These are phyloP conservation scores for Parambassis ranga DNA, from an alignment of 2,797 vertebrate genomes.

Conservation along the genomic window DNA sequence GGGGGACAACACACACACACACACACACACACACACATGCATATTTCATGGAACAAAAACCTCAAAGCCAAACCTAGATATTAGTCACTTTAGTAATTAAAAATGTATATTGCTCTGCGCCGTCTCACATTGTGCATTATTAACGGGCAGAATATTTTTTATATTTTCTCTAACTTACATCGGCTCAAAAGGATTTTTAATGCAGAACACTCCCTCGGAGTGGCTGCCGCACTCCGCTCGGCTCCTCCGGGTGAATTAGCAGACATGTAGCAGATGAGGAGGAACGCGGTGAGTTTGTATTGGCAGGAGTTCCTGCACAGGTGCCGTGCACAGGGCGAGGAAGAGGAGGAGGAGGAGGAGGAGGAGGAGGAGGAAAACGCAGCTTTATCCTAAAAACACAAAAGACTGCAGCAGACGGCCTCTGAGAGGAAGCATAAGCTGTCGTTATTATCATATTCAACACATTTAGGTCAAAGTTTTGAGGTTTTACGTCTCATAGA, in stretches of 20 bases:
- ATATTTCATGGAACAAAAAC: conserved; percentile 99
- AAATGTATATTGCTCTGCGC: conserved; percentile 98
- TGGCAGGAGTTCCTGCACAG: conserved; percentile 61
- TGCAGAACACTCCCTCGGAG: conserved; percentile 92
- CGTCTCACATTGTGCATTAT: conserved; percentile 95
- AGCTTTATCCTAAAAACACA: no score
- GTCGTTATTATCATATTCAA: no score
- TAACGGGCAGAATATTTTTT: conserved; percentile 86
- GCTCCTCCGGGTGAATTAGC: conserved; percentile 93
- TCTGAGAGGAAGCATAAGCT: no score
- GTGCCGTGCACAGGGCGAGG: conserved; percentile 49
- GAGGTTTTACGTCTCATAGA: no score
- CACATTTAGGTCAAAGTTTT: no score
- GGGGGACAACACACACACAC: conserved; percentile 85
- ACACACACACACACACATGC: conserved; percentile 95
- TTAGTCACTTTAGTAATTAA: conserved; percentile 99
- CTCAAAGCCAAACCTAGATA: conserved; percentile 99
- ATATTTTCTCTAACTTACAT: conserved; percentile 88
- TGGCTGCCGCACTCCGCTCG: conserved; percentile 84
- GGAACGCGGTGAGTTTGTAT: conserved; percentile 77
- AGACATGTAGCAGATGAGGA: conserved; percentile 87
- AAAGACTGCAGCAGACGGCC: no score
- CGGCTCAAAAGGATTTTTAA: conserved; percentile 98
- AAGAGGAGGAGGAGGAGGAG: not conserved
- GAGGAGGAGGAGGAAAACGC: not conserved